Conservation (phyloP, 2,797 vertebrate species). For the Melanotaenia boesemani region DNA sequence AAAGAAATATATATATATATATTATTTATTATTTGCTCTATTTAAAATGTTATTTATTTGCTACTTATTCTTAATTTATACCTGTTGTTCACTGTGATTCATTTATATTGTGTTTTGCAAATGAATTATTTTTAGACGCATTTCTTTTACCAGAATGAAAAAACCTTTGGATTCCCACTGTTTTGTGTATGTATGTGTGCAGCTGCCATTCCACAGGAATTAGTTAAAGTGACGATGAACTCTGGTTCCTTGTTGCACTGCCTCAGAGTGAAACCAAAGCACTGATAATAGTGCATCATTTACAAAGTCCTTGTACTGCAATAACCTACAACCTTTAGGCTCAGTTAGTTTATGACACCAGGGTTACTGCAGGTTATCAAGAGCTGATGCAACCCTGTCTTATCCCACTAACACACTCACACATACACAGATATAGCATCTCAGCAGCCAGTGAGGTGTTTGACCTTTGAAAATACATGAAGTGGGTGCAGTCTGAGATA, state of each 20-base stretch:
- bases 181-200: conserved; percentile 24
- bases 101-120: conserved; percentile 33
- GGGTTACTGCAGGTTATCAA: conserved; percentile 69
- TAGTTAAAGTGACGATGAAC: conserved; percentile 25
- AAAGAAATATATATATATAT: conserved; percentile 65
- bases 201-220: conserved; percentile 18
- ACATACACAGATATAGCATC: conserved; percentile 16
- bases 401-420: conserved; percentile 21
- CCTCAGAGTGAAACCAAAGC: conserved; percentile 58
- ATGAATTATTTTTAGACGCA: conserved; percentile 15
- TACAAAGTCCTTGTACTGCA: conserved; percentile 13
- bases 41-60: conserved; percentile 50
- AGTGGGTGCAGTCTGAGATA: conserved; percentile 27
- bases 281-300: conserved; percentile 25
- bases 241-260: conserved; percentile 6
- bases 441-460: conserved; percentile 48
- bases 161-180: conserved; percentile 24
- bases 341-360: not conserved
- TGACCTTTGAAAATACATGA: conserved; percentile 50
- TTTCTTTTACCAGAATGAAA: conserved; percentile 30
- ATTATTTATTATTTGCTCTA: conserved; percentile 57
- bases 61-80: conserved; percentile 37
- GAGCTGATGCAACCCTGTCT: conserved; percentile 18
- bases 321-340: not conserved
- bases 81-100: conserved; percentile 52